phyloP scores from a whole-genome alignment of 1,140 invertebrate genomes.

The Achatina immaculata region DNA sequence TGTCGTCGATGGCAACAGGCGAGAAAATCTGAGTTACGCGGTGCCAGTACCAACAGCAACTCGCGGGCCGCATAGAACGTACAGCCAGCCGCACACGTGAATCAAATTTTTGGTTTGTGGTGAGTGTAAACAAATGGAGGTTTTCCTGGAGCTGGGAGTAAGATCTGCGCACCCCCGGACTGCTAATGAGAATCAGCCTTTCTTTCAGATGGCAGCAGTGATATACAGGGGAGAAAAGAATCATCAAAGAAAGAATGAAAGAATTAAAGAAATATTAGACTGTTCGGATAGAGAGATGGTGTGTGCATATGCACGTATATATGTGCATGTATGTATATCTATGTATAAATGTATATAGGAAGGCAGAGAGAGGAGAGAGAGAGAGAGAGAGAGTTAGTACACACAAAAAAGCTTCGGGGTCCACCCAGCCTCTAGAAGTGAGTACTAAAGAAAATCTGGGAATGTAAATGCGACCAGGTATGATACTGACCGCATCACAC shows the following conservation, averaged over 20 bases:
- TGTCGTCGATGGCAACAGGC: too few relatives aligned
- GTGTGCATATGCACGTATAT: neutral
- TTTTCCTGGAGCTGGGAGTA: neutral
- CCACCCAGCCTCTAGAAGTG: too few relatives aligned
- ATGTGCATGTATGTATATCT: neutral
- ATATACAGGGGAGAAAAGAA: neutral
- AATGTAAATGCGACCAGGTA: too few relatives aligned
- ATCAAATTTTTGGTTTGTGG: constrained; percentile 18
- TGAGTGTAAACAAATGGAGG: constrained; percentile 1
- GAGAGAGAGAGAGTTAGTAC: too few relatives aligned
- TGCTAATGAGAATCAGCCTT: neutral
- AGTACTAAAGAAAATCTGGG: too few relatives aligned
- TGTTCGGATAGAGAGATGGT: too few relatives aligned
- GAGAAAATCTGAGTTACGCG: neutral
- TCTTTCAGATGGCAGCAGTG: neutral
- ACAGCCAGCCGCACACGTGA: neutral
- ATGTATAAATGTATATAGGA: neutral
- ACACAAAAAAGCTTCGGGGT: too few relatives aligned
- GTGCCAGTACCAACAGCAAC: neutral
- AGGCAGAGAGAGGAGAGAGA: too few relatives aligned
- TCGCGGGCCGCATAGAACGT: neutral
- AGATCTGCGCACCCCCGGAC: neutral
- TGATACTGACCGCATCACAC: too few relatives aligned
- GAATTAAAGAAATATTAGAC: neutral
- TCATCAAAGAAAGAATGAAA: too few relatives aligned